These are phyloP conservation scores for Gadus macrocephalus DNA, from an alignment of 2,113 vertebrate genomes.

Conservation along the genomic window DNA sequence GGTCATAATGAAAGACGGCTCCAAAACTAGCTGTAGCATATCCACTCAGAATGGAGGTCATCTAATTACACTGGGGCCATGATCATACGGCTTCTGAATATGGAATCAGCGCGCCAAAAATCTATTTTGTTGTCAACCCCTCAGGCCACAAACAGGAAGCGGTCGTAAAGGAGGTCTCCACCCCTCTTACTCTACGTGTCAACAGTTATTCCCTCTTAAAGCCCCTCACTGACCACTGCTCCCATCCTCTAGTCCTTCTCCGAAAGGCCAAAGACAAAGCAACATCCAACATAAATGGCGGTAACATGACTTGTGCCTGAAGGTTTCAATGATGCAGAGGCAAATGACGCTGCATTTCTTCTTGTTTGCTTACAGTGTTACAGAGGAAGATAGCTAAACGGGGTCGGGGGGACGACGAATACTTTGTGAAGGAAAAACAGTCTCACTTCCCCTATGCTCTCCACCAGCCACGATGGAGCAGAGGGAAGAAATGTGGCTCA, in stretches of 20 bases:
- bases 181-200: slow-evolving; percentile 2
- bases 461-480: background rate
- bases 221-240: slow-evolving; percentile 29
- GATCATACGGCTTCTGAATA: too few relatives aligned
- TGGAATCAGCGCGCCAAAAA: too few relatives aligned
- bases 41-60: too few relatives aligned
- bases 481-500: slow-evolving; percentile 68
- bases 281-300: slow-evolving; percentile 13
- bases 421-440: slow-evolving; percentile 31
- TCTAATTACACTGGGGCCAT: too few relatives aligned
- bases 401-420: background rate
- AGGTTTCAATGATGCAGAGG: background rate
- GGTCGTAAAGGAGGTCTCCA: background rate
- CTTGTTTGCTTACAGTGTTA: slow-evolving; percentile 3
- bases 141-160: background rate
- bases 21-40: too few relatives aligned
- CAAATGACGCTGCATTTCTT: background rate
- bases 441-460: slow-evolving; percentile 65
- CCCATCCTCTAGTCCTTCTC: slow-evolving; percentile 46
- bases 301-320: slow-evolving; percentile 11
- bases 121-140: too few relatives aligned
- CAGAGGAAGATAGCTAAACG: background rate
- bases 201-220: slow-evolving; percentile 28
- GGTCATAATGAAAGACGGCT: too few relatives aligned
- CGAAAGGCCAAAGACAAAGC: slow-evolving; percentile 17